phyloP scores from a whole-genome alignment of 2,113 vertebrate species.

The Pluvianellus socialis region DNA sequence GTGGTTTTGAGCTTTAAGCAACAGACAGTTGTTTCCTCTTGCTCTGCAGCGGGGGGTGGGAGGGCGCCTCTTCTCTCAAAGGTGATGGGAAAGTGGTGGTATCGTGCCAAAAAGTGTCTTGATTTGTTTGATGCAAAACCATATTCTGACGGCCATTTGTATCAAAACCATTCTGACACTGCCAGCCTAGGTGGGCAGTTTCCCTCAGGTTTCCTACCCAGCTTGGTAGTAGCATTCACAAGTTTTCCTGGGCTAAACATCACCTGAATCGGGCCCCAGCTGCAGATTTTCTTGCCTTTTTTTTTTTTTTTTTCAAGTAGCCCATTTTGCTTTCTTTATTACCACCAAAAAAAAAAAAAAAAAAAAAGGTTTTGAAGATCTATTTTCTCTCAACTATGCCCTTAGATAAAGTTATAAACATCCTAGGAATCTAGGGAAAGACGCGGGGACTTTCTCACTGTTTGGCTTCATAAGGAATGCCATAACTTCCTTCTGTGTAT shows the following conservation, averaged over 20 bases:
- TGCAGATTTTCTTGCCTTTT: not conserved
- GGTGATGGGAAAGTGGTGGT: not conserved
- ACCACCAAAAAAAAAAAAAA: not conserved
- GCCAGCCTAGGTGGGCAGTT: not conserved
- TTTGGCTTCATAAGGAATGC: not conserved
- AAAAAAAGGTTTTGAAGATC: not conserved
- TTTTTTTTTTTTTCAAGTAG: not conserved
- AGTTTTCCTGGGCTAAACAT: not conserved
- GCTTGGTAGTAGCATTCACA: not conserved
- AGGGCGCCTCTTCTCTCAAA: not conserved
- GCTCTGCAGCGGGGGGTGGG: not conserved
- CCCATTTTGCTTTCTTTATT: not conserved
- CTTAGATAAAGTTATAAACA: not conserved
- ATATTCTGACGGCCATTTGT: not conserved
- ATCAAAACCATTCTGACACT: not conserved
- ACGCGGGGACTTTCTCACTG: not conserved
- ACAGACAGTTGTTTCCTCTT: not conserved
- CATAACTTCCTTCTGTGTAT: not conserved
- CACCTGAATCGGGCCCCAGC: not conserved
- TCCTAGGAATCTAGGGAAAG: not conserved
- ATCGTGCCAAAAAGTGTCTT: not conserved
- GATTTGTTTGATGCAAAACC: not conserved
- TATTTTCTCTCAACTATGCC: not conserved
- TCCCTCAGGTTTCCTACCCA: not conserved
- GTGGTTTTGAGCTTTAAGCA: slow-evolving; percentile 10